Conservation (phyloP, 2,888 invertebrate species). For the Scrobipalpa atriplicella region DNA sequence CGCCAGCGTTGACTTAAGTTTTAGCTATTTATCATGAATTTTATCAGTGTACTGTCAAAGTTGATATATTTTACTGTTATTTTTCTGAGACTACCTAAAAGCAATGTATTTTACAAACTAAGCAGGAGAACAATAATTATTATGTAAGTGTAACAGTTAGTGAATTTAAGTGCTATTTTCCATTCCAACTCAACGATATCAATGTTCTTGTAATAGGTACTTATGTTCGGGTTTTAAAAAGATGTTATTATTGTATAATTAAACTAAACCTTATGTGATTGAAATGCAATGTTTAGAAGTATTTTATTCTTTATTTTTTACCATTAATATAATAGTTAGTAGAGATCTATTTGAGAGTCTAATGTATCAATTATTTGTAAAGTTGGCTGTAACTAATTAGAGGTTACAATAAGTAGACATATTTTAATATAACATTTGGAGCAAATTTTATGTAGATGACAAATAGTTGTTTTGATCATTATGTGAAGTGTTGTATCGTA, state of each 20-base stretch:
- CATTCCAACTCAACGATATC: constrained; percentile 83
- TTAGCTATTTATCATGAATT: constrained; percentile 71
- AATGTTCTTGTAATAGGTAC: constrained; percentile 81
- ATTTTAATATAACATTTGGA: constrained; percentile 83
- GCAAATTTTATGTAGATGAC: constrained; percentile 82
- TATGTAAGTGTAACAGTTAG: constrained; percentile 82
- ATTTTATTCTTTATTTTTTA: constrained; percentile 83
- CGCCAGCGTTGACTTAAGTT: constrained; percentile 71
- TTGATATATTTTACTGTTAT: constrained; percentile 79
- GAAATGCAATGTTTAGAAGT: constrained; percentile 84
- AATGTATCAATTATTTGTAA: constrained; percentile 84
- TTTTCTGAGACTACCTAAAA: constrained; percentile 80
- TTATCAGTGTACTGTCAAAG: constrained; percentile 71
- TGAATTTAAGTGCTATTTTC: constrained; percentile 83
- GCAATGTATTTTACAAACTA: constrained; percentile 82
- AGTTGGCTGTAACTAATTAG: constrained; percentile 83
- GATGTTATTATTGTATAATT: constrained; percentile 81
- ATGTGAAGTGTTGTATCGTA: constrained; percentile 80
- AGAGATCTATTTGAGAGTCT: constrained; percentile 83
- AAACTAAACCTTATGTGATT: constrained; percentile 83
- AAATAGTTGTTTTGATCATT: constrained; percentile 81
- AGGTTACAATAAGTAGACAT: constrained; percentile 82
- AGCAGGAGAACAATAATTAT: constrained; percentile 83
- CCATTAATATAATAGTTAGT: constrained; percentile 82
- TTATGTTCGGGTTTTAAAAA: constrained; percentile 81